phyloP scores from a whole-genome alignment of 2,113 vertebrate species.

The Anser brachyrhynchus region DNA sequence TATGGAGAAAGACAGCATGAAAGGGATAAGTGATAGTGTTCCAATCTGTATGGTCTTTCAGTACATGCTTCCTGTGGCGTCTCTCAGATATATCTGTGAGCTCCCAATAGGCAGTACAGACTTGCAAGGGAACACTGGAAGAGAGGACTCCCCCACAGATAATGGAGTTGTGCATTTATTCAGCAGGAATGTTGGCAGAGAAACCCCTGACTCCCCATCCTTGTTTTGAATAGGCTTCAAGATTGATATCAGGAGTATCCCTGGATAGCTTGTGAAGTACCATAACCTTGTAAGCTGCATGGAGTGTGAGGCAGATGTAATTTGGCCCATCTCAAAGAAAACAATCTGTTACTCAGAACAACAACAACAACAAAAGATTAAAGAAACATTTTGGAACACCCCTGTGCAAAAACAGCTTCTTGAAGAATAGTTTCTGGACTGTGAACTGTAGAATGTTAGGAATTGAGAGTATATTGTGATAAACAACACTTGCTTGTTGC shows the following conservation, averaged over 20 bases:
- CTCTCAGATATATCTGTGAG: slow-evolving; percentile 27
- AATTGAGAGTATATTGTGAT: background rate
- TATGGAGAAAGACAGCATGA: slow-evolving; percentile 45
- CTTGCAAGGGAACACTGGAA: background rate
- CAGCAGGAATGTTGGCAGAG: slow-evolving; percentile 75
- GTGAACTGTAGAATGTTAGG: background rate
- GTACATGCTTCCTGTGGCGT: slow-evolving; percentile 33
- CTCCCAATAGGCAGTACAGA: slow-evolving; percentile 40
- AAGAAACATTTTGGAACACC: background rate
- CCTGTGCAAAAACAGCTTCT: slow-evolving; percentile 16
- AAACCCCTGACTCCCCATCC: slow-evolving; percentile 63
- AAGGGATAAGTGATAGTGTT: slow-evolving; percentile 60
- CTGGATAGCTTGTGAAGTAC: slow-evolving; percentile 49
- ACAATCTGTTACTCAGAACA: slow-evolving; percentile 62
- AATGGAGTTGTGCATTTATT: slow-evolving; percentile 69
- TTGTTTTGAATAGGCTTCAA: slow-evolving; percentile 68
- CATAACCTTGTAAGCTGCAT: background rate
- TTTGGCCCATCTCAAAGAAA: slow-evolving; percentile 59
- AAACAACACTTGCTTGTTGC: background rate
- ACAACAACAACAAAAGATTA: slow-evolving; percentile 9
- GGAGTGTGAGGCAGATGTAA: slow-evolving; percentile 31
- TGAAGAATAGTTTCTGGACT: slow-evolving; percentile 27
- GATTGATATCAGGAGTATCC: slow-evolving; percentile 72
- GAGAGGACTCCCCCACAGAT: slow-evolving; percentile 67
- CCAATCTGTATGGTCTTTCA: slow-evolving; percentile 23